phyloP scores from a whole-genome alignment of 2,888 invertebrate species.

The Phania funesta region DNA sequence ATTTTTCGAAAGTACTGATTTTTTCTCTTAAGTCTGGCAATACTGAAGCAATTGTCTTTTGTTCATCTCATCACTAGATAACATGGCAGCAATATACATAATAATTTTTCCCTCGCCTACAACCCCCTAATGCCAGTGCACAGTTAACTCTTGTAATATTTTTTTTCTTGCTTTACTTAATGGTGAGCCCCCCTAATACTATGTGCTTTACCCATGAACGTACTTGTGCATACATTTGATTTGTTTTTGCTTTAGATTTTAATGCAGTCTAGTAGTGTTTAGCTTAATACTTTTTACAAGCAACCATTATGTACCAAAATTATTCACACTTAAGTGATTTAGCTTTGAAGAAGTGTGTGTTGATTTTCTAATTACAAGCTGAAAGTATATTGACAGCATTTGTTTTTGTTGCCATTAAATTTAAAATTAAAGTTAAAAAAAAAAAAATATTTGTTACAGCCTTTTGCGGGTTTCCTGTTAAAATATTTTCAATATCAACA shows the following conservation, averaged over 20 bases:
- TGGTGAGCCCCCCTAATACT: not conserved
- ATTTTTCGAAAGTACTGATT: too few species aligned
- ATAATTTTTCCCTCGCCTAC: too few species aligned
- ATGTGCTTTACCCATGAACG: not conserved
- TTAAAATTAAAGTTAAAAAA: not conserved
- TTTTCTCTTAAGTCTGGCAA: too few species aligned
- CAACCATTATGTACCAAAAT: not conserved
- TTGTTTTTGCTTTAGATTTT: not conserved
- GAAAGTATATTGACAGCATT: conserved; percentile 19
- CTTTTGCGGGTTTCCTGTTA: conserved; percentile 4
- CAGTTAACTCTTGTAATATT: too few species aligned
- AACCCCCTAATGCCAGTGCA: too few species aligned
- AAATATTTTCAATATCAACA: not conserved
- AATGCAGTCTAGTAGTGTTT: not conserved
- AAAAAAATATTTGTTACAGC: not conserved
- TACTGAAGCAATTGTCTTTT: too few species aligned
- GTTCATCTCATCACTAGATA: too few species aligned
- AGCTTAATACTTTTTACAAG: conserved; percentile 1
- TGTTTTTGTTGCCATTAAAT: not conserved
- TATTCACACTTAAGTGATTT: conserved; percentile 25
- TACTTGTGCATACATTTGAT: not conserved
- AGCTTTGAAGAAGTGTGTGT: conserved; percentile 46
- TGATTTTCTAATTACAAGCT: conserved; percentile 60
- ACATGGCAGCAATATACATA: too few species aligned
- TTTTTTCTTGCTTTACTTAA: not conserved